A percentile compares a stretch with the other conserved stretches of the same genome.
These are phyloP conservation scores for Aphaenogaster ashmeadi DNA, from an alignment of 1,140 invertebrate species.

Conservation along the genomic window DNA sequence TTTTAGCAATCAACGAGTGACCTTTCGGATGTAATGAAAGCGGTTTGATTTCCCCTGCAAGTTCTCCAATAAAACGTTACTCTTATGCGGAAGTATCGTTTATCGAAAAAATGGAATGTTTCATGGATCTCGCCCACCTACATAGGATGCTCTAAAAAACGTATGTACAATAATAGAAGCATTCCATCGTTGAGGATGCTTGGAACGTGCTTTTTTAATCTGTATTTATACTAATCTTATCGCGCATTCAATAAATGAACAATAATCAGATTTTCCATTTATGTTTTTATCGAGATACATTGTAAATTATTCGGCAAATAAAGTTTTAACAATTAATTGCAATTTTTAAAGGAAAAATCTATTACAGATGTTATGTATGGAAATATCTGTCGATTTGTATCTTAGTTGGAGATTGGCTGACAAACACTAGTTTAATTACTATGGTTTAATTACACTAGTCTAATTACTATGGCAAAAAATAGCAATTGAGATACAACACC, in stretches of 20 bases:
- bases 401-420: neutral
- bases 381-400: slow-evolving; percentile 1
- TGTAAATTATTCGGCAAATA: neutral
- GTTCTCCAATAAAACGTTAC: slow-evolving; percentile 58
- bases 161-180: slow-evolving; percentile 13
- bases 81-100: slow-evolving; percentile 51
- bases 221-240: slow-evolving; percentile 2
- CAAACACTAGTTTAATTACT: neutral
- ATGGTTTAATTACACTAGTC: no score
- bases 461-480: neutral
- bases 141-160: slow-evolving; percentile 23
- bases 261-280: neutral
- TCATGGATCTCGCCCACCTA: slow-evolving; percentile 29
- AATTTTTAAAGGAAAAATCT: neutral
- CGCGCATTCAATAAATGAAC: slow-evolving; percentile 9
- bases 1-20: slow-evolving; percentile 55
- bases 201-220: neutral
- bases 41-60: slow-evolving; percentile 25
- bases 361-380: neutral
- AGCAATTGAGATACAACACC: neutral
- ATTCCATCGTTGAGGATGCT: slow-evolving; percentile 6
- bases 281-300: neutral
- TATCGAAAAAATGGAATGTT: slow-evolving; percentile 58
- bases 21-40: slow-evolving; percentile 55
- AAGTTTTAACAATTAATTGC: neutral